phyloP scores from a whole-genome alignment of 37 sponge, comb jelly and placozoan genomes.

The Halichondria panicea region DNA sequence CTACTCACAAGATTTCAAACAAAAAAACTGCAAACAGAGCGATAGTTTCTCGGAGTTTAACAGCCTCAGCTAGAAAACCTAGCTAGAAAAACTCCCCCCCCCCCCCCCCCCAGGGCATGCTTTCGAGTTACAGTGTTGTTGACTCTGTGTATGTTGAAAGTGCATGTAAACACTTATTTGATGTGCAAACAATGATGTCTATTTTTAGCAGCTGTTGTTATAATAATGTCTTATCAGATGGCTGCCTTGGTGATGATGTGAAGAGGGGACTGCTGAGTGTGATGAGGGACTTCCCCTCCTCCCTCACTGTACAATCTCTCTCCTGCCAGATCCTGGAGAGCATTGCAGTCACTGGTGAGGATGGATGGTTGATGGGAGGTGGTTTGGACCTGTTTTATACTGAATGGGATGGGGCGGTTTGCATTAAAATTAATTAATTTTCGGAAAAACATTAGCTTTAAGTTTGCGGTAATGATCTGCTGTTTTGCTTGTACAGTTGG shows the following conservation, averaged over 20 bases:
- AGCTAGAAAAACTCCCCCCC: too few species aligned
- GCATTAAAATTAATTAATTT: too few species aligned
- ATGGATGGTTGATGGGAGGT: not conserved
- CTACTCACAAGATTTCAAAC: too few species aligned
- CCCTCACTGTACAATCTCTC: conserved; percentile 20
- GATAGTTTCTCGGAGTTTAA: too few species aligned
- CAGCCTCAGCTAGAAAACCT: too few species aligned
- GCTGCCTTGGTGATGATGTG: not conserved
- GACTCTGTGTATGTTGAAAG: too few species aligned
- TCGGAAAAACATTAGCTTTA: not conserved
- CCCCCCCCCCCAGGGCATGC: too few species aligned
- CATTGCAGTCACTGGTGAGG: conserved; percentile 38
- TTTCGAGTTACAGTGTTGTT: too few species aligned
- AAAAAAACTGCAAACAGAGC: too few species aligned
- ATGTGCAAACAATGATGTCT: too few species aligned
- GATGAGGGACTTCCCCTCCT: conserved; percentile 2
- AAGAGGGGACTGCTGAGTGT: not conserved
- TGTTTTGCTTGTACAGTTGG: conserved; percentile 3
- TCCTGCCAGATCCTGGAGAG: conserved; percentile 23
- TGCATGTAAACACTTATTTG: too few species aligned
- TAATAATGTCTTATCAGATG: not conserved
- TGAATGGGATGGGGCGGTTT: not conserved
- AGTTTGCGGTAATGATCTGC: not conserved
- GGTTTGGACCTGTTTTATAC: not conserved
- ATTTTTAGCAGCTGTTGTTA: not conserved